Base-by-base conservation (phyloP, 2,888 invertebrate genomes). In the Clepsis dumicolana region DNA sequence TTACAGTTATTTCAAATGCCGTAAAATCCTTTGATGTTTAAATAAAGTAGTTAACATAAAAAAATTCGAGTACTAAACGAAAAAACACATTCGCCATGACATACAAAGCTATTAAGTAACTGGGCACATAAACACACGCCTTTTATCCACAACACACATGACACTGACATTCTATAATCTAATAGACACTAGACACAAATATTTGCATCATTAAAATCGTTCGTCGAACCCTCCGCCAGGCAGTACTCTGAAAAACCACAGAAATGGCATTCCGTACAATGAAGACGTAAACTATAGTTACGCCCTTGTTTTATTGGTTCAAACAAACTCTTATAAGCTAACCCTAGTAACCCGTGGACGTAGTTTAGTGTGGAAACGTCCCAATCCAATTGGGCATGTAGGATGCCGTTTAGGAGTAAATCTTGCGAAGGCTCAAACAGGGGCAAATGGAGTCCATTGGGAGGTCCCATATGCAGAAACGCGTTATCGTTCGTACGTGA, bases 401-500 rank as follows among this genome's bases (percentile, higher is more conserved):
- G 48, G 48, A 12, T 29, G 48, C 16, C 59, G 65, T 73, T 76
- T 78, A 77, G 69, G 74, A 68, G 74, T 75, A 74, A 83, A 83
- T 79, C 79, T 77, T 71, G 69, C 77, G 70, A 75, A 75, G 74
- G 74, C 71, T 73, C 70, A 74, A 81, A 77, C 77, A 77, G 75
- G 76, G 60, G 69, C 72, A 74, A 80, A 80, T 76, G 73, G 74
- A 80, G 74, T 77, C 76, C 76, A 76, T 78, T 75, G 73, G 79
- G 76, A 32, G 80, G 81, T 77, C 81, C 74, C 80, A 82, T 75
- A 82, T 75, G 76, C 74, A 76, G 71, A 73, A 70, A 72, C 74
- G 75, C 77, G 75, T 81, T 81, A 83, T 83, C 73, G 77, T 71
- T 60, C 71, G 65, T 76, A 86, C 86, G 86, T 86, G 87, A 83